phyloP scores from a whole-genome alignment of 2,113 vertebrate genomes.

The Caloenas nicobarica region DNA sequence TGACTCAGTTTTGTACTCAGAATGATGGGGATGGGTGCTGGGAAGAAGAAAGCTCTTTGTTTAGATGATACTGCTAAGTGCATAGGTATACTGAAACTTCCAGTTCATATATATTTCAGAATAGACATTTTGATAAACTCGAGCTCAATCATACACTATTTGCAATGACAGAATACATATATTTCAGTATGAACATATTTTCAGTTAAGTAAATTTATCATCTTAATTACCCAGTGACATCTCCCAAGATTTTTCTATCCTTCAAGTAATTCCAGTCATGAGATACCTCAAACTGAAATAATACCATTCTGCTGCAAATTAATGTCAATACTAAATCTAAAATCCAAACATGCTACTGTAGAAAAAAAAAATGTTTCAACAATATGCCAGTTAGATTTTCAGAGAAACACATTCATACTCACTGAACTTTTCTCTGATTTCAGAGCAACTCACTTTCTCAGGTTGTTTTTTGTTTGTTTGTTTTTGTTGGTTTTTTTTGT shows the following conservation, averaged over 20 bases:
- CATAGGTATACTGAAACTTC: not conserved
- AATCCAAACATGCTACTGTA: not conserved
- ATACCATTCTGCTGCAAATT: not conserved
- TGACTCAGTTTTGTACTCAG: not conserved
- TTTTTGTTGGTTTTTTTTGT: not conserved
- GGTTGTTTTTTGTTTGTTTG: not conserved
- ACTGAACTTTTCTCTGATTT: not conserved
- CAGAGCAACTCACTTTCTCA: not conserved
- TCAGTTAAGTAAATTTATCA: not conserved
- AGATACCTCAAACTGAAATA: not conserved
- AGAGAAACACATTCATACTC: not conserved
- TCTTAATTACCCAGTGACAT: not conserved
- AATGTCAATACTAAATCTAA: not conserved
- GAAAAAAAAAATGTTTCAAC: not conserved
- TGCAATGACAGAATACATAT: not conserved
- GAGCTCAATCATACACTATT: not conserved
- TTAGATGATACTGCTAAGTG: not conserved
- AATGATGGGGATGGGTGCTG: accelerated
- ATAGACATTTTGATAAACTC: not conserved
- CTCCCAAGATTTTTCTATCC: not conserved
- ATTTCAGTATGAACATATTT: not conserved
- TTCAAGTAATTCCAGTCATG: not conserved
- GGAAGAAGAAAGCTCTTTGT: not conserved
- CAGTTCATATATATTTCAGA: not conserved
- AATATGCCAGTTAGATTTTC: not conserved